A percentile compares a stretch with the other conserved stretches of the same genome.
phyloP scores from a whole-genome alignment of 1,140 invertebrate genomes.

The Phocides pigmalion region DNA sequence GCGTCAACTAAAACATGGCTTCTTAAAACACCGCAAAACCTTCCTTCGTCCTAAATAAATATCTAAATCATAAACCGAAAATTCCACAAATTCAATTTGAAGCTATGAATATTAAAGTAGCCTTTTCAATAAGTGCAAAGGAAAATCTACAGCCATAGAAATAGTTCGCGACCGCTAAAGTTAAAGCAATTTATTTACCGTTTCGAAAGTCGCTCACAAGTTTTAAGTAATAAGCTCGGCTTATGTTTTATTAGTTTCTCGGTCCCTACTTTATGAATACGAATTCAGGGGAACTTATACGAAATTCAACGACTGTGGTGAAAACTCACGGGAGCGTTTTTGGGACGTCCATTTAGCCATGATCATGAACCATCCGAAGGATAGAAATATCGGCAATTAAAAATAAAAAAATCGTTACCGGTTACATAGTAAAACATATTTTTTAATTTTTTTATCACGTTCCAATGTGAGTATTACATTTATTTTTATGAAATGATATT shows the following conservation, averaged over 20 bases:
- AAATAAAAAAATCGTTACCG: no score
- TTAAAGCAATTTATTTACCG: conserved; percentile 51
- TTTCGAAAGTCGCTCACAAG: conserved; percentile 46
- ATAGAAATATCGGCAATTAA: no score
- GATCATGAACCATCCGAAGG: no score
- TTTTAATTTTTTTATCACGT: no score
- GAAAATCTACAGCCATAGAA: conserved; percentile 34
- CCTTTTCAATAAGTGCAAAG: conserved; percentile 33
- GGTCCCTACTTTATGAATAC: conserved; percentile 52
- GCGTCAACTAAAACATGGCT: neutral
- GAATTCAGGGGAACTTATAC: conserved; percentile 48
- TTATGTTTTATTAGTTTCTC: conserved; percentile 61
- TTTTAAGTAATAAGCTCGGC: conserved; percentile 51
- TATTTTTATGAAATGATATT: no score
- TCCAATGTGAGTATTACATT: no score
- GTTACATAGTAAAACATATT: no score
- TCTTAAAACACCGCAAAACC: neutral
- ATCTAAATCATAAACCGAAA: conserved; percentile 14
- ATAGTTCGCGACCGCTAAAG: conserved; percentile 41
- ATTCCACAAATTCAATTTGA: conserved; percentile 1
- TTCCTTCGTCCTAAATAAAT: neutral
- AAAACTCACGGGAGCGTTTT: conserved; percentile 11
- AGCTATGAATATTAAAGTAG: conserved; percentile 9
- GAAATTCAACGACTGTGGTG: conserved; percentile 42
- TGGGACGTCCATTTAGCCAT: no score